A percentile compares a stretch with the other conserved stretches of the same genome.
phyloP scores from a whole-genome alignment of 2,888 invertebrate species.

The Beris morrisii region DNA sequence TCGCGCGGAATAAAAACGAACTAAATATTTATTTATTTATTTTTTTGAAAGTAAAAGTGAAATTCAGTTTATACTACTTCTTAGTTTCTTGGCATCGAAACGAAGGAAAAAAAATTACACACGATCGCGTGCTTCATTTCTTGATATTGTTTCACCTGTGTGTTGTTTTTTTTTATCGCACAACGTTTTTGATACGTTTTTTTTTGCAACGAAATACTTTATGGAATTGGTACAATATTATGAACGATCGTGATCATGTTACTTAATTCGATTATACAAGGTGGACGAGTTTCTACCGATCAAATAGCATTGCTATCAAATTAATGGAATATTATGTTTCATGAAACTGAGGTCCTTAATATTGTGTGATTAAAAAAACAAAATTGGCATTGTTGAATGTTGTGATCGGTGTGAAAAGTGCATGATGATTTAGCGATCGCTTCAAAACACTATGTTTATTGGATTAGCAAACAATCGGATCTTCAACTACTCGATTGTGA shows the following conservation, averaged over 20 bases:
- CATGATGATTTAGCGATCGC: no score
- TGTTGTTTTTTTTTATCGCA: slow-evolving; percentile 1
- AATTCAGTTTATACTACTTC: slow-evolving; percentile 26
- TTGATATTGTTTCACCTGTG: not conserved
- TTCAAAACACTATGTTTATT: no score
- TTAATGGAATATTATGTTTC: no score
- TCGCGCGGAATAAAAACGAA: no score
- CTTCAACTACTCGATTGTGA: no score
- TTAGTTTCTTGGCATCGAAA: slow-evolving; percentile 23
- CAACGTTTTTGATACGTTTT: slow-evolving; percentile 5
- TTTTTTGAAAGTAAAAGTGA: slow-evolving; percentile 39
- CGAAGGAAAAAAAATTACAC: slow-evolving; percentile 16
- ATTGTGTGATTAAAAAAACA: no score
- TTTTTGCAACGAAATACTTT: slow-evolving; percentile 12
- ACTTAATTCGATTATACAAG: slow-evolving; percentile 28
- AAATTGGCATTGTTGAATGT: no score
- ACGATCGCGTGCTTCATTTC: slow-evolving; percentile 1
- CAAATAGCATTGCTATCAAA: no score
- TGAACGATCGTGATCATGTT: slow-evolving; percentile 22
- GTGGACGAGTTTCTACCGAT: slow-evolving; percentile 10
- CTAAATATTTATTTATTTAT: not conserved
- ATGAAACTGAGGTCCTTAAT: no score
- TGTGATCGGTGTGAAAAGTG: no score
- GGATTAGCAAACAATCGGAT: no score
- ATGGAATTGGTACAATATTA: slow-evolving; percentile 10